Conservation (phyloP, 2,888 invertebrate genomes). For the Arrhopalites spinosus region DNA sequence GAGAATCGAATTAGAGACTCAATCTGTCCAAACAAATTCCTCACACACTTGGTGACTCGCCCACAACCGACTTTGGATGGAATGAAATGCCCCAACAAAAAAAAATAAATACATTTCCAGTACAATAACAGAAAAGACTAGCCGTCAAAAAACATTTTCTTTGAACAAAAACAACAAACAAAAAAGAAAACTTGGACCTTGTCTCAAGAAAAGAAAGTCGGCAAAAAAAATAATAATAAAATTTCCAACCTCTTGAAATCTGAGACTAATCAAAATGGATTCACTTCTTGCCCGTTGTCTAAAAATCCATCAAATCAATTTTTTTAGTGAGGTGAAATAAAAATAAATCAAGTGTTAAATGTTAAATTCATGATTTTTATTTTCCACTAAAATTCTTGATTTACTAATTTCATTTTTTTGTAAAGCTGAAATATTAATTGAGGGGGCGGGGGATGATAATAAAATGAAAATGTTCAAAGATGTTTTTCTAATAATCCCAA, state of each 20-base stretch:
- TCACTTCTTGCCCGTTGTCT: too few relatives aligned
- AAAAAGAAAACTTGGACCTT: neutral
- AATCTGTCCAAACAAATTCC: slow-evolving; percentile 52
- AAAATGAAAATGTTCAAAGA: slow-evolving; percentile 17
- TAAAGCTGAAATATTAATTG: too few relatives aligned
- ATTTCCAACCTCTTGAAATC: neutral
- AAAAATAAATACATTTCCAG: neutral
- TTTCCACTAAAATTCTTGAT: too few relatives aligned
- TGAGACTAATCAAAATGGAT: neutral
- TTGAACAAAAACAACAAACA: neutral
- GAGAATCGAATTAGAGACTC: slow-evolving; percentile 49
- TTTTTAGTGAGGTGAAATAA: too few relatives aligned
- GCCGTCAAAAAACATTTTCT: neutral
- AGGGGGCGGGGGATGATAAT: slow-evolving; percentile 3
- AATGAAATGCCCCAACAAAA: neutral
- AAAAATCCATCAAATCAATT: too few relatives aligned
- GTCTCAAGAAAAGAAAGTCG: neutral
- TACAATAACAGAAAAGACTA: neutral
- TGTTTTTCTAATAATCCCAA: slow-evolving; percentile 63
- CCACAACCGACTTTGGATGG: neutral
- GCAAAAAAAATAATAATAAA: neutral
- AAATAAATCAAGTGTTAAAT: too few relatives aligned
- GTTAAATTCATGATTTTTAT: too few relatives aligned
- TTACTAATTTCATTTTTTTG: too few relatives aligned
- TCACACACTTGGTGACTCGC: neutral